These are phyloP conservation scores for Anableps anableps DNA, from an alignment of 2,797 vertebrate genomes.

Conservation along the genomic window DNA sequence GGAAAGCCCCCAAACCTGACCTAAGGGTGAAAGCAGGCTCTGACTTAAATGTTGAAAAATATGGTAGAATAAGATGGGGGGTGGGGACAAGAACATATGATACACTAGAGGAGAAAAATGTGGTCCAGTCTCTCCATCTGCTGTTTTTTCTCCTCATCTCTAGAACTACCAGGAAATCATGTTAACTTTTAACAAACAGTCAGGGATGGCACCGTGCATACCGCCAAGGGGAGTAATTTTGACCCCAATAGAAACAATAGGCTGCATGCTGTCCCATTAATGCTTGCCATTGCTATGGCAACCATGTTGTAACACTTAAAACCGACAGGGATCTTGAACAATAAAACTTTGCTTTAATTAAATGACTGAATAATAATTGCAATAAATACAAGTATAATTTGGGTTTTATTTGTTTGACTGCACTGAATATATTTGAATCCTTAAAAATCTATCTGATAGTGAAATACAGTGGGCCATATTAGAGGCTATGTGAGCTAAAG, in stretches of 20 bases:
- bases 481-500: background rate
- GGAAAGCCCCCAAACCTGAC: slow-evolving; percentile 35
- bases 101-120: background rate
- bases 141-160: background rate
- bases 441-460: background rate
- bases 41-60: slow-evolving; percentile 17
- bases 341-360: background rate
- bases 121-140: background rate
- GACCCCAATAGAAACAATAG: background rate
- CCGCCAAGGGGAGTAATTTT: background rate
- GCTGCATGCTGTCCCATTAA: background rate
- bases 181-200: background rate
- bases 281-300: background rate
- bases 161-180: background rate
- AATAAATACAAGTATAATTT: background rate
- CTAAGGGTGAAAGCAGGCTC: slow-evolving; percentile 26
- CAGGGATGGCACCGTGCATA: background rate
- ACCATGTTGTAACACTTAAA: background rate
- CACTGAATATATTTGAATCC: background rate
- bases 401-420: background rate
- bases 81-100: background rate
- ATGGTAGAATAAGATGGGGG: slow-evolving; percentile 4
- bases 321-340: background rate
- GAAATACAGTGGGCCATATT: background rate
- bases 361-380: background rate